Evolutionary conservation across 2,888 invertebrate genomes (phyloP).

Genomic region (Microctonus aethiopoides): DNA sequence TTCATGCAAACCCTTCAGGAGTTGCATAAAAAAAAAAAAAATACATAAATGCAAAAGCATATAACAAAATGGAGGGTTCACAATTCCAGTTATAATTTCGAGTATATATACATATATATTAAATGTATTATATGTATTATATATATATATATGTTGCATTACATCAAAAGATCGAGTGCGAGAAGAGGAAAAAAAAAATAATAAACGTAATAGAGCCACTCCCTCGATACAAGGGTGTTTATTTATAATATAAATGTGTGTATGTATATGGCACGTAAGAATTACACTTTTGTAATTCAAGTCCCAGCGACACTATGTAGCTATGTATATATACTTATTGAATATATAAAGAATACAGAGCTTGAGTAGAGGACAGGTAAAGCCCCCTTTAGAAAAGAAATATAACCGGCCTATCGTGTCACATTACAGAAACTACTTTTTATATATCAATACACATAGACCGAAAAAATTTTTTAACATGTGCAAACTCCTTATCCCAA

Average conservation of each 20-base stretch:
- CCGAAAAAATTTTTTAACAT: background rate
- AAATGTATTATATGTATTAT: too few relatives aligned
- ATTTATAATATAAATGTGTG: too few relatives aligned
- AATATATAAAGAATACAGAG: slow-evolving; percentile 9
- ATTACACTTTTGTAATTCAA: slow-evolving; percentile 33
- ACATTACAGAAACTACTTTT: slow-evolving; percentile 32
- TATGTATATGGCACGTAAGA: background rate
- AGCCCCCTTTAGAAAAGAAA: slow-evolving; percentile 14
- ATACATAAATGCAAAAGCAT: background rate
- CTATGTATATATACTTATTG: background rate
- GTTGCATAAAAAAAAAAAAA: slow-evolving; percentile 1
- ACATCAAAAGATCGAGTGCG: background rate
- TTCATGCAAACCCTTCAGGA: background rate
- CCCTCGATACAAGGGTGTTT: slow-evolving; percentile 4
- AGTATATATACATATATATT: background rate
- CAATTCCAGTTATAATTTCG: background rate
- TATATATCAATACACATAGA: background rate
- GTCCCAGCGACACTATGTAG: slow-evolving; percentile 25
- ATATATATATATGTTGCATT: background rate
- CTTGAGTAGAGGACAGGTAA: slow-evolving; percentile 27
- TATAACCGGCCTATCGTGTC: slow-evolving; percentile 42
- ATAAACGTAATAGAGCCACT: slow-evolving; percentile 3
- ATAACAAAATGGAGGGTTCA: background rate
- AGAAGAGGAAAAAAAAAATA: background rate
- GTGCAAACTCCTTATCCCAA: background rate